Percentiles rank a stretch among this genome's conserved stretches.
These are phyloP conservation scores for Caerostris extrusa DNA, from an alignment of 1,140 invertebrate genomes.

Conservation along the genomic window DNA sequence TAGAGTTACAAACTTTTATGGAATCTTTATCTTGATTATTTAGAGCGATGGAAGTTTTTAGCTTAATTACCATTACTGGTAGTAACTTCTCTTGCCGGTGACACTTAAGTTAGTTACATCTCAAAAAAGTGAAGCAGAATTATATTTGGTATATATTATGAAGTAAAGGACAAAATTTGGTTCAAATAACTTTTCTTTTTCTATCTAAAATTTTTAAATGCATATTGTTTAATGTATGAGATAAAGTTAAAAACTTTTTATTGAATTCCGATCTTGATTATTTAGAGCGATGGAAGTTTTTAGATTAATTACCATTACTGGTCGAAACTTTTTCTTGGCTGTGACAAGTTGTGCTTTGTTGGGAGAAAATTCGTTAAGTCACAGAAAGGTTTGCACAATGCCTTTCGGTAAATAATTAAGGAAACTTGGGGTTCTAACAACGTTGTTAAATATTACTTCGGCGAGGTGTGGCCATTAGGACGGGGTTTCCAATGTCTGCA, in stretches of 20 bases:
- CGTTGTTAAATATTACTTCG: conserved; percentile 26
- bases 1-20: too few relatives aligned
- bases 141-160: too few relatives aligned
- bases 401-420: conserved; percentile 33
- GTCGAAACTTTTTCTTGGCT: background rate
- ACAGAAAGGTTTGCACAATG: conserved; percentile 5
- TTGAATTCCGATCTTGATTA: background rate
- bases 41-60: too few relatives aligned
- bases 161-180: too few relatives aligned
- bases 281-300: too few relatives aligned
- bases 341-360: background rate
- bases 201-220: background rate
- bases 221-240: background rate
- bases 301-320: background rate
- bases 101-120: too few relatives aligned
- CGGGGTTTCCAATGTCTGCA: background rate
- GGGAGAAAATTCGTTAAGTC: background rate
- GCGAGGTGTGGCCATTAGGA: background rate
- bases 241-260: background rate
- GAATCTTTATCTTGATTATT: too few relatives aligned
- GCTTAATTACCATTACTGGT: too few relatives aligned
- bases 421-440: conserved; percentile 21
- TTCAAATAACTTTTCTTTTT: background rate
- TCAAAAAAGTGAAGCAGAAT: too few relatives aligned
- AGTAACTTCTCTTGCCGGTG: background rate